A percentile compares a stretch with the other conserved stretches of the same genome.
These are phyloP conservation scores for Platynereis dumerilii DNA, from an alignment of 2,888 invertebrate genomes.

Conservation along the genomic window DNA sequence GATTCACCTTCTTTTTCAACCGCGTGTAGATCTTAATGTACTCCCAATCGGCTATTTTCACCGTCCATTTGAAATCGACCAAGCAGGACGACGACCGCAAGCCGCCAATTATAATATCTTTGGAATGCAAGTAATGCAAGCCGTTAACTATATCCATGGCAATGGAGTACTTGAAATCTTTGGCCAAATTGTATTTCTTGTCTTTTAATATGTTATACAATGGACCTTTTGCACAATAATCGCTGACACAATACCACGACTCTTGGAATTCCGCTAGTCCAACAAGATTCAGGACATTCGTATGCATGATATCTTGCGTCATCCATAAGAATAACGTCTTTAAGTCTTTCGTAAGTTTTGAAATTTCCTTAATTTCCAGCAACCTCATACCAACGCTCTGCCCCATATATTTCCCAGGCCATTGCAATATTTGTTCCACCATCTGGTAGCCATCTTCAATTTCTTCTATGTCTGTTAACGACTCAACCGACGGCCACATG, in stretches of 20 bases:
- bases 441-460: constrained; percentile 27
- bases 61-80: constrained; percentile 53
- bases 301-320: constrained; percentile 43
- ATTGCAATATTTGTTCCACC: constrained; percentile 39
- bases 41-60: constrained; percentile 55
- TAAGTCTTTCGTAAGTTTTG: constrained; percentile 25
- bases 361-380: constrained; percentile 14
- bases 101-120: constrained; percentile 50
- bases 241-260: constrained; percentile 42
- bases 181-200: constrained; percentile 44
- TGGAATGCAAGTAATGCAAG: constrained; percentile 49
- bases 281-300: constrained; percentile 49
- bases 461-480: constrained; percentile 21
- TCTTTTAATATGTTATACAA: constrained; percentile 47
- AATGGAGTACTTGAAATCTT: constrained; percentile 44
- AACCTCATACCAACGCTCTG: constrained; percentile 42
- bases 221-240: constrained; percentile 49
- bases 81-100: constrained; percentile 46
- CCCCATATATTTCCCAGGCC: constrained; percentile 49
- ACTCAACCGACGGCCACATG: constrained; percentile 25
- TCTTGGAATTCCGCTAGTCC: constrained; percentile 46
- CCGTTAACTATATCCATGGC: constrained; percentile 46
- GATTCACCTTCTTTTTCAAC: constrained; percentile 31
- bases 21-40: constrained; percentile 38
- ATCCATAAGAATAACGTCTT: constrained; percentile 44